Evolutionary conservation across 2,797 vertebrate genomes (phyloP).

Genomic region (Phylloscopus collybita): DNA sequence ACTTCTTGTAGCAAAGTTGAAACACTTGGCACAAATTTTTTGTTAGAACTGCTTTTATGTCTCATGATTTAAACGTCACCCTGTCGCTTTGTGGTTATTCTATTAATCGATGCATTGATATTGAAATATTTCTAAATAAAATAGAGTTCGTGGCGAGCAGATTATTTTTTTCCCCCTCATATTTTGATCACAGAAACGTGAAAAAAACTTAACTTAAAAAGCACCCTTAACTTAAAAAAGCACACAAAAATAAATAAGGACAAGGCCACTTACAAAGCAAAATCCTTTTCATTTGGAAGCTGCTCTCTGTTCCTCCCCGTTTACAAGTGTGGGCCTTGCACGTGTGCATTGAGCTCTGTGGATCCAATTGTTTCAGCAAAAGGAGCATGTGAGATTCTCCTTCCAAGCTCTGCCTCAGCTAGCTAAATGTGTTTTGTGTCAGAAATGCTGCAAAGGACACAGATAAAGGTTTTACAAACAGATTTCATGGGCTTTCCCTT

Average conservation of each 20-base stretch:
- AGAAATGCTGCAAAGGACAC: neutral
- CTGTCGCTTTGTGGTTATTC: neutral
- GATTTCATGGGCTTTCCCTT: neutral
- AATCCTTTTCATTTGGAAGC: neutral
- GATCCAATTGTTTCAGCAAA: neutral
- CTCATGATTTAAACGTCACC: neutral
- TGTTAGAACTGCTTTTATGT: neutral
- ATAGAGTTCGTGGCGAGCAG: neutral
- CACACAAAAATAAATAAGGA: neutral
- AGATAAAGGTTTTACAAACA: neutral
- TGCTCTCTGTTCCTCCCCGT: neutral
- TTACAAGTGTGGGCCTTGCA: neutral
- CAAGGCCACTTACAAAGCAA: neutral
- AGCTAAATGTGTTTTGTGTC: neutral
- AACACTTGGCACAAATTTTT: neutral
- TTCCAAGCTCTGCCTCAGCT: neutral
- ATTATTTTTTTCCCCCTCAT: neutral
- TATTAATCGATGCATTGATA: neutral
- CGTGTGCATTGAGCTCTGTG: rapidly evolving
- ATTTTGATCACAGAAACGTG: neutral
- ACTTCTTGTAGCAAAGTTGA: neutral
- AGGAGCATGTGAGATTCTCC: neutral
- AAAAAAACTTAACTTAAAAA: neutral
- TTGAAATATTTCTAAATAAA: neutral
- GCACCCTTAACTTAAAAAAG: rapidly evolving